Evolutionary conservation across 2,888 invertebrate genomes (phyloP).

Genomic region (Odontothrips loti): DNA sequence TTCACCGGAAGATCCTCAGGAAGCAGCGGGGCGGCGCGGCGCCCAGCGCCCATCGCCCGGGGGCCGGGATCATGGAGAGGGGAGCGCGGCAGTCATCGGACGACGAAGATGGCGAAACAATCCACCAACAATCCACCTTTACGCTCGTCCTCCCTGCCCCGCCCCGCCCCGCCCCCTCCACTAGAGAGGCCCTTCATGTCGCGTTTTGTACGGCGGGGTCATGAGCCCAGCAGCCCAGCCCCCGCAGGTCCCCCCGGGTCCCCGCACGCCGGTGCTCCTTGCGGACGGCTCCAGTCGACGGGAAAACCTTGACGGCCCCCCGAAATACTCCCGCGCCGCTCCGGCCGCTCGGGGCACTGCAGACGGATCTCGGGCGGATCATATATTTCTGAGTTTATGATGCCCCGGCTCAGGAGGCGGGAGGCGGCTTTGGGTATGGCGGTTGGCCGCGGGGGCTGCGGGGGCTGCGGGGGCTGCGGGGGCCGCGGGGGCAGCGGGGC

Average conservation of each 20-base stretch:
- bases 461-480: too few relatives aligned
- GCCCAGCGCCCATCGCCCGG: too few relatives aligned
- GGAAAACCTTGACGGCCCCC: neutral
- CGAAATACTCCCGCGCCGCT: neutral
- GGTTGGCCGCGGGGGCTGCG: too few relatives aligned
- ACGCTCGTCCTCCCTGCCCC: neutral
- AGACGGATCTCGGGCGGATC: constrained; percentile 6
- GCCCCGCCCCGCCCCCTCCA: neutral
- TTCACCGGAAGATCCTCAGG: too few relatives aligned
- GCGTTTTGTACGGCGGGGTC: too few relatives aligned
- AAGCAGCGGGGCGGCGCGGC: too few relatives aligned
- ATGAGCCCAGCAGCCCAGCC: too few relatives aligned
- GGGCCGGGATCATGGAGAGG: too few relatives aligned
- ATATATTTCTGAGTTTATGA: neutral
- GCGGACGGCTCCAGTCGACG: neutral
- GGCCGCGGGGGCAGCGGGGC: too few relatives aligned
- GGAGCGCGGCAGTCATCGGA: too few relatives aligned
- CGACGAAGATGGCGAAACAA: too few relatives aligned
- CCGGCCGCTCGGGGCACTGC: neutral
- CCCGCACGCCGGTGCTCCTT: neutral
- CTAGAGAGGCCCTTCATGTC: neutral
- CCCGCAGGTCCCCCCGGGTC: neutral
- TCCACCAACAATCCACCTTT: too few relatives aligned
- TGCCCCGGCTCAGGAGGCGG: neutral
- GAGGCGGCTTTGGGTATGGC: neutral